phyloP scores from a whole-genome alignment of 1,140 invertebrate genomes.

The Drosophila repletoides region DNA sequence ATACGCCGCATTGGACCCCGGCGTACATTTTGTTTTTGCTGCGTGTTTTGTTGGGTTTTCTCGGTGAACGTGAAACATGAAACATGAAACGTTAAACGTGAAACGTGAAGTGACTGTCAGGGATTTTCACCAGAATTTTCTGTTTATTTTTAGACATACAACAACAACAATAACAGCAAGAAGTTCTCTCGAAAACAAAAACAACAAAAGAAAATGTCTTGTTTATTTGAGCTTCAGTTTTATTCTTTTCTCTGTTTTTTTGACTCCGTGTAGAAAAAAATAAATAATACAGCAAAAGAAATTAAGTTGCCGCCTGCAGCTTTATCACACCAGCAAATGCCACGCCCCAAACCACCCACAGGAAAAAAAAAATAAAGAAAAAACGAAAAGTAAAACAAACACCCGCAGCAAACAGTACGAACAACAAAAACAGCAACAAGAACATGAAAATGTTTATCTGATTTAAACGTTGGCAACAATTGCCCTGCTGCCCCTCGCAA shows the following conservation, averaged over 20 bases:
- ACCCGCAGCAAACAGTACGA: neutral
- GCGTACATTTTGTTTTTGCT: constrained; percentile 2
- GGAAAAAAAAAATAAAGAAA: constrained; percentile 16
- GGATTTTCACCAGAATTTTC: constrained; percentile 34
- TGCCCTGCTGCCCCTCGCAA: constrained; percentile 25
- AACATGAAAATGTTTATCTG: constrained; percentile 69
- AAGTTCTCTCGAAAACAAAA: constrained; percentile 36
- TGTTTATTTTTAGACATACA: constrained; percentile 36
- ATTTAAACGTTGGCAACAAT: constrained; percentile 73
- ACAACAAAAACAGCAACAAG: constrained; percentile 32
- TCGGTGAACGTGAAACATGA: constrained; percentile 8
- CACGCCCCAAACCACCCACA: neutral
- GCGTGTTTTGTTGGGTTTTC: neutral
- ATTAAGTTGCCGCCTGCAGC: constrained; percentile 77
- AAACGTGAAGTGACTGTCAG: constrained; percentile 52
- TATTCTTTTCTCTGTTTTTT: no score
- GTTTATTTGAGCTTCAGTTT: constrained; percentile 59
- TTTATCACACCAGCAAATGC: constrained; percentile 63
- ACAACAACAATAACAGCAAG: constrained; percentile 17
- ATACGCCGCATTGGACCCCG: constrained; percentile 32
- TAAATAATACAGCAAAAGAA: constrained; percentile 49
- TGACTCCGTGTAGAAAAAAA: constrained; percentile 16
- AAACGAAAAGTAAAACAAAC: constrained; percentile 31
- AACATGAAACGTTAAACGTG: constrained; percentile 36
- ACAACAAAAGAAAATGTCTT: constrained; percentile 58